Base-by-base conservation (phyloP, 2,113 vertebrate species). In the Terrapene triunguis region DNA sequence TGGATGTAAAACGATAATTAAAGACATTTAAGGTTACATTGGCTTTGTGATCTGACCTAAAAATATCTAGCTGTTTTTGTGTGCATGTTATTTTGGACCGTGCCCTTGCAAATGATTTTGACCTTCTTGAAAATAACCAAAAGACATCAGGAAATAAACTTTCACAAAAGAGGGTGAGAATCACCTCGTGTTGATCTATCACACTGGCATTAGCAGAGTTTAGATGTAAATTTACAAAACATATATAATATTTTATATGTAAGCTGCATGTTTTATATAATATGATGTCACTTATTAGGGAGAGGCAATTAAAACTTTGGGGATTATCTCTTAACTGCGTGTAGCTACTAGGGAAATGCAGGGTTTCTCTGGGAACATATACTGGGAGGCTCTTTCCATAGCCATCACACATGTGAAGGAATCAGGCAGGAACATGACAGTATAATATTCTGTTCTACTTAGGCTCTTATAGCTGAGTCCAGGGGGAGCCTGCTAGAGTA, bases 1-100 rank as follows among this genome's bases (percentile, higher is more conserved):
- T 89, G 72, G 87, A 91, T 85, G 42, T 88, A 96, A 82, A 84
- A 91, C 95, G 10, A 80, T 80, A 95, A 82, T 90, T 91, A 96
- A 97, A 88, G 4, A 85, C 50, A 83, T 93, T 95, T 92, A 94
- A 94, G 65, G 88, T 78, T 95, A 94, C 91, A 89, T 90, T 94
- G 78, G 6, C 54, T 88, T 90, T 57, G 25, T 1, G 1, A 93
- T 92, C 42, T 88, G 59, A 22, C 47, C 81, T 96, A 91, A 97
- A 97, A 96, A 94, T 87, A 91, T 10, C 51, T 79, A 89, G 16
- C 5, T 35, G 10, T 7, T 96, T 96, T 95, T 78, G 24, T 95
- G 92, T 93, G 87, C 7, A 74, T 19, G 27, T 96, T 96, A 97
- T 85, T 94, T 92, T 51, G 5, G 96, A 97, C 62, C 7, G 22